Evolutionary conservation across 2,888 invertebrate genomes (phyloP).

Genomic region (Coenonympha arcania): DNA sequence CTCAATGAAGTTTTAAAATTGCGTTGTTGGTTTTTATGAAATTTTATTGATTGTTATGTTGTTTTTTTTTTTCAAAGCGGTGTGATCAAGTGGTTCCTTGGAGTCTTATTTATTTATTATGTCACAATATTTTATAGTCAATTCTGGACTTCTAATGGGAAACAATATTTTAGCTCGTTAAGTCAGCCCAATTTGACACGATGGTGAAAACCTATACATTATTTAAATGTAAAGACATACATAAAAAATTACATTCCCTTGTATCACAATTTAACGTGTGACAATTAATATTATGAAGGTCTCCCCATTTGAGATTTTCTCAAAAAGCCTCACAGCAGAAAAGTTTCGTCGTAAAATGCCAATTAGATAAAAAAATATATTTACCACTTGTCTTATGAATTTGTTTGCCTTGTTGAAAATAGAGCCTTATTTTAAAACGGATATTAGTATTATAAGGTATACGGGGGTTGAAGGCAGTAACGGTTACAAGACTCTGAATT

Average conservation of each 20-base stretch:
- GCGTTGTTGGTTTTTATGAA: slow-evolving; percentile 45
- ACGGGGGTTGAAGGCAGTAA: not conserved
- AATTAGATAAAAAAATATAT: not conserved
- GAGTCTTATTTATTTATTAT: not conserved
- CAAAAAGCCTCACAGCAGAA: not conserved
- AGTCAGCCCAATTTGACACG: too few species aligned
- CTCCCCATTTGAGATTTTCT: not conserved
- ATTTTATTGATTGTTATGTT: slow-evolving; percentile 59
- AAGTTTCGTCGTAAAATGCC: not conserved
- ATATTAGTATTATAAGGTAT: slow-evolving; percentile 54
- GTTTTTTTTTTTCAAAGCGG: slow-evolving; percentile 40
- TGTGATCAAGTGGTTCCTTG: not conserved
- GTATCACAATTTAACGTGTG: too few species aligned
- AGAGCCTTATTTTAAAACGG: slow-evolving; percentile 54
- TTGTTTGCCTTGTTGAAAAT: slow-evolving; percentile 51
- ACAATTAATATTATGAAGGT: too few species aligned
- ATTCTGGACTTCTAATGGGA: too few species aligned
- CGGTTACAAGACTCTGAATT: not conserved
- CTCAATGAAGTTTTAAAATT: slow-evolving; percentile 38
- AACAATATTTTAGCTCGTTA: too few species aligned
- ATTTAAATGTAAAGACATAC: too few species aligned
- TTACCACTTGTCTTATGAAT: slow-evolving; percentile 21
- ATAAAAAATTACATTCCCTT: too few species aligned
- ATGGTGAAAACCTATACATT: too few species aligned
- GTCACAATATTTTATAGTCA: not conserved